A percentile compares a stretch with the other conserved stretches of the same genome.
Conservation (phyloP, 1,140 invertebrate species). For the Saxidomus purpurata region DNA sequence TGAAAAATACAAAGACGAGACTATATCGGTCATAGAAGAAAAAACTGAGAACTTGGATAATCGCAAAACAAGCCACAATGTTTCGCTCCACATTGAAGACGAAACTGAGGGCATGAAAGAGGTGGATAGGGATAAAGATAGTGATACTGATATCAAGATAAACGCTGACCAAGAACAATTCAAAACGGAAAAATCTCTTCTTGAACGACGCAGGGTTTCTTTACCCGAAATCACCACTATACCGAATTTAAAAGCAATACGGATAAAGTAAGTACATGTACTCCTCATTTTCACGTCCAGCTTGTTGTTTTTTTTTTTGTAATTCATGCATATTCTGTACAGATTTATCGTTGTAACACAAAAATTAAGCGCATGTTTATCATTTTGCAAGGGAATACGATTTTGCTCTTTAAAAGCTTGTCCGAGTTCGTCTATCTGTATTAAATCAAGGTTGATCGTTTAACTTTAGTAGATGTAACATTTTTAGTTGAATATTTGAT, state of each 20-base stretch:
- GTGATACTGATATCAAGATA: not conserved
- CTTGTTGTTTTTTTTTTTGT: too few species aligned
- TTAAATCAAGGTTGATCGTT: too few species aligned
- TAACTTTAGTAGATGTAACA: too few species aligned
- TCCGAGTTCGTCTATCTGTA: too few species aligned
- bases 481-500: too few species aligned
- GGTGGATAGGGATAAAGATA: not conserved
- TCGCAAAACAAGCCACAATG: not conserved
- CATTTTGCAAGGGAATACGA: too few species aligned
- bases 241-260: constrained; percentile 48
- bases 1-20: not conserved
- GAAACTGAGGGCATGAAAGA: not conserved
- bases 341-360: too few species aligned
- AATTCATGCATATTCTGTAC: too few species aligned
- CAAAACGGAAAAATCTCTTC: constrained; percentile 8
- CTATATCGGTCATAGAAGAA: not conserved
- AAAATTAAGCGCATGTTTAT: too few species aligned
- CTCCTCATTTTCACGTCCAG: not conserved
- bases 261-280: constrained; percentile 44
- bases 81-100: constrained; percentile 31
- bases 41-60: not conserved
- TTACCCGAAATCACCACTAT: constrained; percentile 57
- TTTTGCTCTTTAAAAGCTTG: too few species aligned
- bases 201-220: constrained; percentile 57
- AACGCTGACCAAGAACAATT: not conserved